Percentiles rank a stretch among this genome's conserved stretches.
phyloP scores from a whole-genome alignment of 2,888 invertebrate species.

The Notodonta dromedarius region DNA sequence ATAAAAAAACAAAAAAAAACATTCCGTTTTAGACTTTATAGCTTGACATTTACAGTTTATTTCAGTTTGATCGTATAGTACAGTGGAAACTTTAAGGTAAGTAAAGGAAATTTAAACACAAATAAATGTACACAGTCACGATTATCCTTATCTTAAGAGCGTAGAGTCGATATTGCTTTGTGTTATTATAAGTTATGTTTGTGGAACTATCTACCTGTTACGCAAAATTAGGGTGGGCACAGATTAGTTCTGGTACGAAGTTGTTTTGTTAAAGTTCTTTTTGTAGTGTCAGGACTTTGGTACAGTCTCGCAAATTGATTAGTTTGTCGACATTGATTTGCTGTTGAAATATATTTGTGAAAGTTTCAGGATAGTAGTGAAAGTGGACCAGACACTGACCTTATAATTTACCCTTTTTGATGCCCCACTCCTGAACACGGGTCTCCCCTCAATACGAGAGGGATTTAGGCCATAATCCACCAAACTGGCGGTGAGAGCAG shows the following conservation, averaged over 20 bases:
- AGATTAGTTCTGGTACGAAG: constrained; percentile 38
- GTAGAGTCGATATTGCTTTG: constrained; percentile 23
- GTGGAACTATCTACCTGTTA: constrained; percentile 54
- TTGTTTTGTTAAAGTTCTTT: constrained; percentile 47
- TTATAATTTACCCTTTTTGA: too few relatives aligned
- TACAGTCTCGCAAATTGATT: constrained; percentile 39
- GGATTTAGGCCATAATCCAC: too few relatives aligned
- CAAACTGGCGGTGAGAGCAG: too few relatives aligned
- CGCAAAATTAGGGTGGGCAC: constrained; percentile 50
- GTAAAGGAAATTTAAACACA: constrained; percentile 5
- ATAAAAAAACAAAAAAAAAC: constrained; percentile 29
- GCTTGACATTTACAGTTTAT: background rate
- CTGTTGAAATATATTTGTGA: too few relatives aligned
- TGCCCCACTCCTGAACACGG: too few relatives aligned
- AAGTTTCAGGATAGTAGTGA: too few relatives aligned
- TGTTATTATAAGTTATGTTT: background rate
- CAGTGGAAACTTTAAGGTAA: background rate
- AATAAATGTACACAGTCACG: constrained; percentile 10
- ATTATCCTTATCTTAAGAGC: background rate
- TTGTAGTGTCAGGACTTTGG: constrained; percentile 28
- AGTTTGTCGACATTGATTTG: constrained; percentile 10
- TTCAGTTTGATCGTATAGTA: background rate
- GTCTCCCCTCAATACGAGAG: too few relatives aligned
- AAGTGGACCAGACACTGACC: too few relatives aligned
- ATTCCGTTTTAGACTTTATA: constrained; percentile 6